These are phyloP conservation scores for Dinothrombium tinctorium DNA, from an alignment of 1,140 invertebrate genomes.

Conservation along the genomic window DNA sequence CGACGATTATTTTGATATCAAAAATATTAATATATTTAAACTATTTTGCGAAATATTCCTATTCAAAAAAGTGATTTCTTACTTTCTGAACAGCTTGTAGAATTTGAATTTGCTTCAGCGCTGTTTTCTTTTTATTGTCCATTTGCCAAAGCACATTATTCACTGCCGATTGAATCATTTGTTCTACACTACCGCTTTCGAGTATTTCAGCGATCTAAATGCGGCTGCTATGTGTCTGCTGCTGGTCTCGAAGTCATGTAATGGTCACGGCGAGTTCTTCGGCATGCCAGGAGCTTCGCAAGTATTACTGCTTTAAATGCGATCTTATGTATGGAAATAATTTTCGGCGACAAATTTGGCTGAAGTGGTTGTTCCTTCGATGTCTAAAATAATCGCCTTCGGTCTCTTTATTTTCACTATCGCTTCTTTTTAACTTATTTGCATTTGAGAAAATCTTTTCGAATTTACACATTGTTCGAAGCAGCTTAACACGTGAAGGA, in stretches of 20 bases:
- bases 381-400: conserved; percentile 5
- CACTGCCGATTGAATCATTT: conserved; percentile 3
- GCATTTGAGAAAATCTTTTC: too few relatives aligned
- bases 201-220: neutral
- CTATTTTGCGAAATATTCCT: too few relatives aligned
- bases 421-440: neutral
- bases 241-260: neutral
- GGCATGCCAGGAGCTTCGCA: neutral
- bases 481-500: too few relatives aligned
- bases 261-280: conserved; percentile 1
- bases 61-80: too few relatives aligned
- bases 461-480: too few relatives aligned
- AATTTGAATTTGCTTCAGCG: conserved; percentile 6
- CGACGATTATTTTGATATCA: too few relatives aligned
- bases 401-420: conserved; percentile 1
- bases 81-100: too few relatives aligned
- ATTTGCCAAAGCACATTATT: conserved; percentile 3
- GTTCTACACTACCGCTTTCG: neutral
- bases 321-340: conserved; percentile 7
- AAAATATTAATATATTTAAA: too few relatives aligned
- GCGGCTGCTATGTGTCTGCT: neutral
- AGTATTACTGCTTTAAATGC: conserved; percentile 1
- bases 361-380: conserved; percentile 11
- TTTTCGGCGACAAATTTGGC: conserved; percentile 1
- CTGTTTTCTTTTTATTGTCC: neutral